Base-by-base conservation (phyloP, 2,113 vertebrate genomes). In the Coturnix japonica region DNA sequence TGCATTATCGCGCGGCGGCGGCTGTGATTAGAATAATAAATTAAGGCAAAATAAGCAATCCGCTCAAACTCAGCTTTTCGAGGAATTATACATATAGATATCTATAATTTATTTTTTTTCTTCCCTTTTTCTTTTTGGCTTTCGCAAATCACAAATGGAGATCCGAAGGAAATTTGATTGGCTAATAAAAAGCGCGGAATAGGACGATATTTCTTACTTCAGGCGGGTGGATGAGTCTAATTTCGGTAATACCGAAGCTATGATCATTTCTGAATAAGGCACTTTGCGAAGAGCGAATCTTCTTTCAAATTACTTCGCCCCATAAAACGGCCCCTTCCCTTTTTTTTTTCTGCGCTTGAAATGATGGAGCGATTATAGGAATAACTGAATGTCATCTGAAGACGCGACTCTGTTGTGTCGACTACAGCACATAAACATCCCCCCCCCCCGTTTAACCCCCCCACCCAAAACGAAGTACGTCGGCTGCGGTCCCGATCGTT, bases 151-250 rank as follows among this genome's bases (percentile, higher is more conserved):
- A 95, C 97, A 95, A 96, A 86, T 86, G 95, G 96, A 92, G 96
- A 96, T 97, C 96, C 91, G 96, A 96, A 97, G 95, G 95, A 96
- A 97, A 97, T 97, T 97, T 97, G 97, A 98, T 98, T 97, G 97
- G 97, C 96, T 98, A 97, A 98, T 98, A 97, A 97, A 98, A 97
- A 97, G 96, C 95, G 63, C 84, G 95, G 97, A 97, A 97, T 97
- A 93, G 91, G 87, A 89, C 93, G 96, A 96, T 97, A 97, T 97
- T 96, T 97, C 96, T 97, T 96, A 96, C 95, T 97, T 73, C 96
- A 93, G 97, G 96, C 96, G 88, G 95, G 89, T 61, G 80, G 97
- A 96, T 96, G 96, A 93, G 90, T 83, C 96, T 96, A 97, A 97
- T 98, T 97, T 96, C 65, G 61, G 95, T 96, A 97, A 97, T 97